These are phyloP conservation scores for Sinohyriopsis cumingii DNA, from an alignment of 2,888 invertebrate genomes.

Conservation along the genomic window DNA sequence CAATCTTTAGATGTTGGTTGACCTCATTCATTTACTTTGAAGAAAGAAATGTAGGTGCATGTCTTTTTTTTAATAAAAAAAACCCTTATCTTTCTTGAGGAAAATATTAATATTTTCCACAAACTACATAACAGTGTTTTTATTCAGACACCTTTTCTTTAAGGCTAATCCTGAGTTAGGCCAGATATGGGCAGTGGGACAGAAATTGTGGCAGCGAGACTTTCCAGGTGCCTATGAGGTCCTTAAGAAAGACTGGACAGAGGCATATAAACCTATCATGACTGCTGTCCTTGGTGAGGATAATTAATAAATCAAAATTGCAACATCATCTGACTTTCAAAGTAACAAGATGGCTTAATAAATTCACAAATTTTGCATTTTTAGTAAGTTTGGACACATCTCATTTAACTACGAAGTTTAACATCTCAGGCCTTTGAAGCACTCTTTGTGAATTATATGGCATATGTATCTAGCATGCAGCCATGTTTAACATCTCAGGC, in stretches of 20 bases:
- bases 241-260: constrained; percentile 85
- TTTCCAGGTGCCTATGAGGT: constrained; percentile 85
- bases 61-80: neutral
- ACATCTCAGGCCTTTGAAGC: too few relatives aligned
- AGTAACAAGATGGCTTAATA: too few relatives aligned
- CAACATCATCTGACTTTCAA: neutral
- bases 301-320: neutral
- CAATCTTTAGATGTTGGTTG: neutral
- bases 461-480: too few relatives aligned
- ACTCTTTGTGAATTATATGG: too few relatives aligned
- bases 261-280: constrained; percentile 85
- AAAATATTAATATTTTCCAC: neutral
- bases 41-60: neutral
- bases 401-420: too few relatives aligned
- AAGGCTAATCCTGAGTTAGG: constrained; percentile 77
- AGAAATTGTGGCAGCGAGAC: constrained; percentile 89
- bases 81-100: too few relatives aligned
- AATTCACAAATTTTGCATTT: too few relatives aligned
- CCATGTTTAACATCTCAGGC: too few relatives aligned
- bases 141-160: constrained; percentile 5
- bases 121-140: neutral
- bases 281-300: constrained; percentile 82
- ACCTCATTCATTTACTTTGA: neutral
- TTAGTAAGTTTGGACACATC: too few relatives aligned
- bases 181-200: constrained; percentile 87